Conservation (phyloP, 2,797 vertebrate genomes). For the Leptoclinus maculatus region DNA sequence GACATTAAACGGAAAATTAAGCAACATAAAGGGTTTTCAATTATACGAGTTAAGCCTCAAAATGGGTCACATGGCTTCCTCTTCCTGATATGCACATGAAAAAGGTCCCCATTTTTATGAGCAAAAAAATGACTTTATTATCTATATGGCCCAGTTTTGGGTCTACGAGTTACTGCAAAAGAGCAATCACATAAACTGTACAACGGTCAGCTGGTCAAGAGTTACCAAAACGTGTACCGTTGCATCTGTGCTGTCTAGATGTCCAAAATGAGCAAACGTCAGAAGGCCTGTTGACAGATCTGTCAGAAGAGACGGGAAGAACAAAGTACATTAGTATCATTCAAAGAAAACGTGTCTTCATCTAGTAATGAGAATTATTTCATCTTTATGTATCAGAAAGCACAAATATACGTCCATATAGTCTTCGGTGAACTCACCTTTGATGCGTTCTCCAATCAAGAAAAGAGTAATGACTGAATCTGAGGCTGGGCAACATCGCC, state of each 20-base stretch:
- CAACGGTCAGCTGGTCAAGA: not conserved
- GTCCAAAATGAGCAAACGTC: slow-evolving; percentile 80
- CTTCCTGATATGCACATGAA: not conserved
- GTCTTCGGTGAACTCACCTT: not conserved
- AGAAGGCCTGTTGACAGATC: slow-evolving; percentile 84
- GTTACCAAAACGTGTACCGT: slow-evolving; percentile 67
- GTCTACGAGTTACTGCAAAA: not conserved
- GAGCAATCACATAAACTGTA: not conserved
- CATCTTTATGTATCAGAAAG: not conserved
- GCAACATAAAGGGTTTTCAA: not conserved
- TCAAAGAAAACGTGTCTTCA: not conserved
- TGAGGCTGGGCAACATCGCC: no score
- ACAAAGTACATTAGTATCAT: not conserved
- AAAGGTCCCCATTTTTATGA: not conserved
- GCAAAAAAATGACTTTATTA: not conserved
- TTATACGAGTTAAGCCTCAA: not conserved
- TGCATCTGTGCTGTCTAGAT: slow-evolving; percentile 76
- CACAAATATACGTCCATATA: not conserved
- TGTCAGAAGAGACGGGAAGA: slow-evolving; percentile 63
- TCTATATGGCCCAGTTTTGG: not conserved
- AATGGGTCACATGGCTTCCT: not conserved
- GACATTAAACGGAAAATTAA: not conserved
- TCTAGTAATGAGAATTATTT: not conserved
- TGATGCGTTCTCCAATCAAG: not conserved
- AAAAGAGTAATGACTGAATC: not conserved